Evolutionary conservation across 2,797 vertebrate genomes (phyloP).

Genomic region (Furcifer pardalis): DNA sequence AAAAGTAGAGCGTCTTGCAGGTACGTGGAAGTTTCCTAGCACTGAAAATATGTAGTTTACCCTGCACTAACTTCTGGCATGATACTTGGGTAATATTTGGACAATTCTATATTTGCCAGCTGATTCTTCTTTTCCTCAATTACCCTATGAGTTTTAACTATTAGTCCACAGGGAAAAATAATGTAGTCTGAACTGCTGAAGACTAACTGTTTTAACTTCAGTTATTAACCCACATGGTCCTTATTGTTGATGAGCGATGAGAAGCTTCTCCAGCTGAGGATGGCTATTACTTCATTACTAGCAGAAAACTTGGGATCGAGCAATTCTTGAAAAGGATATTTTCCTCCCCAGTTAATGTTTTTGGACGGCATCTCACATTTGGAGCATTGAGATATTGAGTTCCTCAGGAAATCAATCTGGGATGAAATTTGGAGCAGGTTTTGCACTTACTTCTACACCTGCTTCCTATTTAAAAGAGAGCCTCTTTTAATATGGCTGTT

Average conservation of each 20-base stretch:
- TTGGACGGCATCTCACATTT: no score
- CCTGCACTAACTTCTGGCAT: neutral
- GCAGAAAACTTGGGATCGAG: neutral
- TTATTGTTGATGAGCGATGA: neutral
- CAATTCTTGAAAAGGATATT: neutral
- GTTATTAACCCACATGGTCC: neutral
- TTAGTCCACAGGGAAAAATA: conserved; percentile 9
- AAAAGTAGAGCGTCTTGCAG: conserved; percentile 83
- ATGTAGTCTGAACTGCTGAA: conserved; percentile 21
- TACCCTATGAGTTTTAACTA: conserved; percentile 9
- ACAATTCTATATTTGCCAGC: conserved; percentile 10
- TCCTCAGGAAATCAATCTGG: no score
- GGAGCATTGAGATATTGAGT: no score
- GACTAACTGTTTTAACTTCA: neutral
- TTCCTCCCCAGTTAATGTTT: neutral
- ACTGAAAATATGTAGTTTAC: neutral
- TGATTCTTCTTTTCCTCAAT: neutral
- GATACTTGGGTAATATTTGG: conserved; percentile 42
- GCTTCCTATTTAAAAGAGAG: no score
- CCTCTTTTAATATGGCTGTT: no score
- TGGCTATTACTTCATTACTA: neutral
- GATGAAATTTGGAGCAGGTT: no score
- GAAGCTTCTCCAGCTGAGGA: neutral
- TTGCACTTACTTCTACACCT: no score
- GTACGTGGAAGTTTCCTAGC: conserved; percentile 69